Conservation (phyloP, 2,797 vertebrate genomes). For the Cirrhinus molitorella region DNA sequence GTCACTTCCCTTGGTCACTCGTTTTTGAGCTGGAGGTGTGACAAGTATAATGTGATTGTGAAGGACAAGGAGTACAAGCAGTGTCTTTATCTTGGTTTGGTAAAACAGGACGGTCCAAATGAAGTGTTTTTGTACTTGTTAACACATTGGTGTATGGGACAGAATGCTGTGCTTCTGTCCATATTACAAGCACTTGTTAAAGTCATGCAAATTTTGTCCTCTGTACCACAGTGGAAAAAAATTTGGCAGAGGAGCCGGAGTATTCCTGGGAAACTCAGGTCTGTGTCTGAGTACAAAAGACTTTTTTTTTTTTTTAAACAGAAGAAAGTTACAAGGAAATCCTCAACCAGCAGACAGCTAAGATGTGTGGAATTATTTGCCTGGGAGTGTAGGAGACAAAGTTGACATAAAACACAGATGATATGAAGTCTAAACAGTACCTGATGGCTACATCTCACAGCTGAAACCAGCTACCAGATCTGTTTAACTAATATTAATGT, state of each 20-base stretch:
- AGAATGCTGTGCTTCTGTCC: background rate
- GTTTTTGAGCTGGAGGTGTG: constrained; percentile 37
- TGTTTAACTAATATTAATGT: background rate
- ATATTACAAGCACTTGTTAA: too few relatives aligned
- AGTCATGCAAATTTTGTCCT: too few relatives aligned
- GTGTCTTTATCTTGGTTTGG: background rate
- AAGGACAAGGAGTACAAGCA: constrained; percentile 4
- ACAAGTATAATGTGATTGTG: constrained; percentile 40
- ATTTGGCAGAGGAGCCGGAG: background rate
- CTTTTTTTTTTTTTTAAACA: background rate
- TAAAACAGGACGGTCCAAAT: background rate
- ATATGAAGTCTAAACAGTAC: constrained; percentile 18
- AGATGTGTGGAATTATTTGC: constrained; percentile 2
- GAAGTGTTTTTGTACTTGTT: background rate
- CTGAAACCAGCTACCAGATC: background rate
- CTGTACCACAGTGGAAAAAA: too few relatives aligned
- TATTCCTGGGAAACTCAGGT: background rate
- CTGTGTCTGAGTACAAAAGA: background rate
- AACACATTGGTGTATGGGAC: background rate
- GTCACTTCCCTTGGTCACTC: constrained; percentile 5
- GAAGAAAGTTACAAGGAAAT: constrained; percentile 1
- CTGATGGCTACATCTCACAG: background rate
- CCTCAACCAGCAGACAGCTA: background rate
- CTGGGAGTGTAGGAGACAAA: constrained; percentile 6
- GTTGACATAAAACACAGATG: constrained; percentile 6